These are phyloP conservation scores for Calliphora vicina DNA, from an alignment of 1,140 invertebrate genomes.

Conservation along the genomic window DNA sequence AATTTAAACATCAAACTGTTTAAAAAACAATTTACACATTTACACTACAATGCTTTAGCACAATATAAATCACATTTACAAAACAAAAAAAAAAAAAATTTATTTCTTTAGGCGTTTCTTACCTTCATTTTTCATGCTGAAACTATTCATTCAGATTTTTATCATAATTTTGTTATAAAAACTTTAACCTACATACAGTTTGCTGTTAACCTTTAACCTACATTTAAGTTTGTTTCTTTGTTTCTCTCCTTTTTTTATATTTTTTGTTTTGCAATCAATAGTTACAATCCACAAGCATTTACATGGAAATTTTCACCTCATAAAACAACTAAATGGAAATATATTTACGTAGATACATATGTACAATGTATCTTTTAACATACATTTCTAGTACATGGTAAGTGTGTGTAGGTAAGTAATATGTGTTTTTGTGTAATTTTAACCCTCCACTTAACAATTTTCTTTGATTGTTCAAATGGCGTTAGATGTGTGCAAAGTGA, in stretches of 20 bases:
- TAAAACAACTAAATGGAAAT: not conserved
- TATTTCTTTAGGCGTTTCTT: too few relatives aligned
- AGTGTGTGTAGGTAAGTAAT: not conserved
- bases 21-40: too few relatives aligned
- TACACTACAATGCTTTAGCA: too few relatives aligned
- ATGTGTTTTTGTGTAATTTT: not conserved
- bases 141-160: not conserved
- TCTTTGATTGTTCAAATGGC: not conserved
- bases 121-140: too few relatives aligned
- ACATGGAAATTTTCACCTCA: constrained; percentile 35
- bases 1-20: too few relatives aligned
- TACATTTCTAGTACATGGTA: not conserved
- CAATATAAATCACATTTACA: too few relatives aligned
- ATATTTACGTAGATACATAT: not conserved
- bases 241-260: not conserved
- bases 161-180: not conserved
- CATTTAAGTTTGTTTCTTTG: not conserved
- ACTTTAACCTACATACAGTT: not conserved
- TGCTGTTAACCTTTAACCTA: constrained; percentile 21
- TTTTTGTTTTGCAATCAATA: constrained; percentile 22
- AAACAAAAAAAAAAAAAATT: too few relatives aligned
- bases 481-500: not conserved
- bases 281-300: constrained; percentile 17
- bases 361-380: not conserved
- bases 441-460: constrained; percentile 4